phyloP scores from a whole-genome alignment of 2,888 invertebrate species.

The Cheilosia variabilis region DNA sequence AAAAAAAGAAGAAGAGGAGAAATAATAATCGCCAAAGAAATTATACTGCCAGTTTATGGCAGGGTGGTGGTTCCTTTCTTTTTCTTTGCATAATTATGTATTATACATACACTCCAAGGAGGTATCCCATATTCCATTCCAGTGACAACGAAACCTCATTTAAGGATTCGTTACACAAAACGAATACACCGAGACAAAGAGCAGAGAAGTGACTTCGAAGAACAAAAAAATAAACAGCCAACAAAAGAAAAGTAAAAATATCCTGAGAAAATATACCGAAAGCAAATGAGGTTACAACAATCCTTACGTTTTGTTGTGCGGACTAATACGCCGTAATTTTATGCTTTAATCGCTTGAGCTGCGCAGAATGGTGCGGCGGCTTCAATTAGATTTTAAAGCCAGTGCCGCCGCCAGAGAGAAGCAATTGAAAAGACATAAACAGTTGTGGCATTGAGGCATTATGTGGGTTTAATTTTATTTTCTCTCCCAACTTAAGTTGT shows the following conservation, averaged over 20 bases:
- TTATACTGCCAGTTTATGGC: conserved; percentile 38
- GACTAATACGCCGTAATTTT: conserved; percentile 71
- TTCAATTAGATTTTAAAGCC: conserved; percentile 52
- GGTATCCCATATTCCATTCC: conserved; percentile 30
- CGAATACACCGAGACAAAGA: conserved; percentile 46
- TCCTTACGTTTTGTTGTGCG: conserved; percentile 64
- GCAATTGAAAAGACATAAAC: conserved; percentile 59
- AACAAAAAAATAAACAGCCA: conserved; percentile 4
- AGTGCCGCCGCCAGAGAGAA: conserved; percentile 22
- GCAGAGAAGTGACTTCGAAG: conserved; percentile 4
- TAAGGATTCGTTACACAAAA: conserved; percentile 57
- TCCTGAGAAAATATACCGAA: conserved; percentile 55
- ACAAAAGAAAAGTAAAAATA: conserved; percentile 38
- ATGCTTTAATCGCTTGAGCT: conserved; percentile 66
- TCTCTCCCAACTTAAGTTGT: conserved; percentile 20
- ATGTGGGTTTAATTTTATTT: conserved; percentile 65
- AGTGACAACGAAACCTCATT: conserved; percentile 57
- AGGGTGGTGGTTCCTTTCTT: conserved; percentile 27
- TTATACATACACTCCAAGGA: conserved; percentile 52
- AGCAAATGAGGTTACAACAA: conserved; percentile 71
- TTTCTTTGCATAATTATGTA: conserved; percentile 48
- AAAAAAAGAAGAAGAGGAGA: conserved; percentile 33
- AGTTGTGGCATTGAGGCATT: conserved; percentile 50
- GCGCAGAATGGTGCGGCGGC: background rate
- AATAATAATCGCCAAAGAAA: conserved; percentile 65